Percentiles rank a stretch among this genome's conserved stretches.
phyloP scores from a whole-genome alignment of 2,888 invertebrate genomes.

The Psylliodes chrysocephalus region DNA sequence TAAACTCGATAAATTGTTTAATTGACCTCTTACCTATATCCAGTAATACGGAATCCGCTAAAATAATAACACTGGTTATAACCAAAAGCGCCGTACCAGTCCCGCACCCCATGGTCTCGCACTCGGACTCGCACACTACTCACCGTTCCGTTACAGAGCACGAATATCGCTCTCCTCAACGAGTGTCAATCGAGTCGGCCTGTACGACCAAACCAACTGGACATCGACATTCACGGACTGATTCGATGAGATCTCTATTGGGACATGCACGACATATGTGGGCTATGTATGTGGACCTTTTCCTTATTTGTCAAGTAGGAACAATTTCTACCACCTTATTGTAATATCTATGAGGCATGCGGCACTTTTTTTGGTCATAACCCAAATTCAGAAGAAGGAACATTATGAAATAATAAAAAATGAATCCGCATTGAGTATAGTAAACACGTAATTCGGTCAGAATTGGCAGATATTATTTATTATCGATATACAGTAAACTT shows the following conservation, averaged over 20 bases:
- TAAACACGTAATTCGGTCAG: no score
- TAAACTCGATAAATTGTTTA: no score
- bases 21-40: conserved; percentile 65
- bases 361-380: conserved; percentile 11
- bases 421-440: no score
- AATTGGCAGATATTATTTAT: no score
- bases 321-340: conserved; percentile 23
- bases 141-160: conserved; percentile 21
- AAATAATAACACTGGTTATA: conserved; percentile 58
- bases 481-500: no score
- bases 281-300: conserved; percentile 48
- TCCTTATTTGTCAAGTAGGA: conserved; percentile 46
- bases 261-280: conserved; percentile 47
- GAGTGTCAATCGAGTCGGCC: conserved; percentile 40
- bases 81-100: conserved; percentile 55
- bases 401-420: no score
- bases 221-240: conserved; percentile 46
- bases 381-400: neutral
- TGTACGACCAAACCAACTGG: conserved; percentile 46
- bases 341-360: conserved; percentile 11
- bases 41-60: conserved; percentile 64
- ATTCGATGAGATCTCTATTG: conserved; percentile 48
- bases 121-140: conserved; percentile 1
- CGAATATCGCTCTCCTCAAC: conserved; percentile 18
- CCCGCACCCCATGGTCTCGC: conserved; percentile 46